Conservation (phyloP, 2,797 vertebrate genomes). For the Chloroceryle amazona region DNA sequence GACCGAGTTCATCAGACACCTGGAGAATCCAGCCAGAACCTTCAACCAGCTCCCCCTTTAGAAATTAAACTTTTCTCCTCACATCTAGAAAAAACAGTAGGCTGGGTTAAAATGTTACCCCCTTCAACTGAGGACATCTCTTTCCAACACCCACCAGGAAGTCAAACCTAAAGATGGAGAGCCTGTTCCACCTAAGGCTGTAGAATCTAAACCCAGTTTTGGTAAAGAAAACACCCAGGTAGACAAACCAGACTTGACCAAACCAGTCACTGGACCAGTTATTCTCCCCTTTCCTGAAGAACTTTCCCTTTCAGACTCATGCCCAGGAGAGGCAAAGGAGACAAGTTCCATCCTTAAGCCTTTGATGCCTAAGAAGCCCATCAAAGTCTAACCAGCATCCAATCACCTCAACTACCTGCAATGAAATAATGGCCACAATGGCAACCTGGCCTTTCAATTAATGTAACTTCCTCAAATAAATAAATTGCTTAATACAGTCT, state of each 20-base stretch:
- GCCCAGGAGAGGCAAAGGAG: constrained; percentile 60
- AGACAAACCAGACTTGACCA: neutral
- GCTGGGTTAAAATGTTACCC: constrained; percentile 47
- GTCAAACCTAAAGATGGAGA: neutral
- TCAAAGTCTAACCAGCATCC: neutral
- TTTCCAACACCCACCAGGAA: neutral
- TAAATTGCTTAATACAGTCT: neutral
- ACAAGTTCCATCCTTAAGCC: neutral
- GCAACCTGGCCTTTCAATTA: neutral
- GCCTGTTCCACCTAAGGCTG: neutral
- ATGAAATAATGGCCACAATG: neutral
- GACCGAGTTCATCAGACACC: neutral
- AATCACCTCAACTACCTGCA: neutral
- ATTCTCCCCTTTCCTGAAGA: constrained; percentile 70
- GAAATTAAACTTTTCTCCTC: neutral
- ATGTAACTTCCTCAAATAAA: neutral
- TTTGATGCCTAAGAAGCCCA: constrained; percentile 10
- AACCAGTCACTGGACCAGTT: neutral
- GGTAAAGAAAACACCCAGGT: neutral
- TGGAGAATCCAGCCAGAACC: neutral
- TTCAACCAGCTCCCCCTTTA: neutral
- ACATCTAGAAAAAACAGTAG: constrained; percentile 15
- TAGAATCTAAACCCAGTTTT: neutral
- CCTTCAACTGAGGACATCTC: constrained; percentile 10
- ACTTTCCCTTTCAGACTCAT: constrained; percentile 24